Evolutionary conservation across 2,888 invertebrate genomes (phyloP).

Genomic region (Hypercompe scribonia): DNA sequence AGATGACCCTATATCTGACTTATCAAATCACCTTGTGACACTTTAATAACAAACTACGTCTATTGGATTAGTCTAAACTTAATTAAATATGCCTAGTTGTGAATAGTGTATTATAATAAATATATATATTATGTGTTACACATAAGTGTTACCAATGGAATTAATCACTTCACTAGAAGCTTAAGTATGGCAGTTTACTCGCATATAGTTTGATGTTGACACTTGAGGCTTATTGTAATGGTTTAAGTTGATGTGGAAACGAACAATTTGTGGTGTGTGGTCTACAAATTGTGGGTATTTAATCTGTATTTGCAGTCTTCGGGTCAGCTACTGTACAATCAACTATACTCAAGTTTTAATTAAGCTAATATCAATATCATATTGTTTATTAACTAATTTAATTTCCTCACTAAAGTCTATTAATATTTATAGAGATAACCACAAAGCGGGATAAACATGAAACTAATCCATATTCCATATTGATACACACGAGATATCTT

Average conservation of each 20-base stretch:
- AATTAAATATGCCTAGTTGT: constrained; percentile 15
- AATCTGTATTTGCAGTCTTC: constrained; percentile 21
- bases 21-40: constrained; percentile 8
- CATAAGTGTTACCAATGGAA: constrained; percentile 17
- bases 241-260: constrained; percentile 1
- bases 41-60: constrained; percentile 1
- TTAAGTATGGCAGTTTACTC: constrained; percentile 1
- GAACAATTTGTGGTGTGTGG: constrained; percentile 7
- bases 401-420: constrained; percentile 36
- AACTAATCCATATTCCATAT: constrained; percentile 35
- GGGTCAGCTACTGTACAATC: constrained; percentile 29
- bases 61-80: constrained; percentile 13
- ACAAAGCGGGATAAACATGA: constrained; percentile 34
- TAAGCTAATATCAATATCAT: constrained; percentile 38
- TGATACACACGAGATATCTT: constrained; percentile 27
- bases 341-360: constrained; percentile 43
- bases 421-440: constrained; percentile 34
- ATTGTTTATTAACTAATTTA: constrained; percentile 43
- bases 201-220: constrained; percentile 6
- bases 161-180: constrained; percentile 3
- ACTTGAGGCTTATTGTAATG: neutral
- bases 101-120: constrained; percentile 9
- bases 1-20: constrained; percentile 1
- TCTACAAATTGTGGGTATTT: constrained; percentile 14
- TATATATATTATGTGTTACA: neutral